Evolutionary conservation across 2,113 vertebrate species (phyloP), one percentile per base, ranked within the genome.

Genomic region (Mellivora capensis): DNA sequence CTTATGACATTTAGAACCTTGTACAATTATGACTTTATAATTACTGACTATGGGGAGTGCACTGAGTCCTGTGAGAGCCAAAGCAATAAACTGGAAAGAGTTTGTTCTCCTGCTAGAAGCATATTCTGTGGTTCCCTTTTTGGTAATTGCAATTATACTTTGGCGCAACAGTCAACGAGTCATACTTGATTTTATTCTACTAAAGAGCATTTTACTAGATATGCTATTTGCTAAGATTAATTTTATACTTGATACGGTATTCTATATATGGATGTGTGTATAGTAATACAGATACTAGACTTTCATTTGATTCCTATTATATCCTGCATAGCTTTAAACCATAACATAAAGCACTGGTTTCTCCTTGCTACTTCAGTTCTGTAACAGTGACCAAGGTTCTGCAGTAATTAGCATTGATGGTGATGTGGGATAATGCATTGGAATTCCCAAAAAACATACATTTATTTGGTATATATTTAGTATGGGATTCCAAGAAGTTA

Each of bases 1-100:
- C 25, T 96, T 94, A 67, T 79, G 91, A 94, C 82, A 97, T 94
- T 96, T 92, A 90, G 72, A 96, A 95, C 82, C 37, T 27, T n/a
- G 31, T 71, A 37, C 44, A 82, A 94, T 44, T 94, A 44, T 94
- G 79, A 47, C 81, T 84, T 93, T 86, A 81, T 82, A 94, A 94
- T 97, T 97, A 92, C 49, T 71, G n/a, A 91, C n/a, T 82, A 18
- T 71, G 61, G 47, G 13, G 87, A 89, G 18, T 84, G 23, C 18
- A 39, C 34, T 59, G 59, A 91, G 4, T 91, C 80, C 54, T 74
- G 7, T n/a, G 54, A 86, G 57, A 74, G 31, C n/a, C 64, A 81
- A 54, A 71, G 25, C 17, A 74, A 61, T 37, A 39, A 47, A 72
- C 20, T 79, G 62, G 39, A 96, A 93, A 92, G 87, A 89, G 10